Evolutionary conservation across 2,797 vertebrate species (phyloP).

Genomic region (Zenarchopterus dispar): DNA sequence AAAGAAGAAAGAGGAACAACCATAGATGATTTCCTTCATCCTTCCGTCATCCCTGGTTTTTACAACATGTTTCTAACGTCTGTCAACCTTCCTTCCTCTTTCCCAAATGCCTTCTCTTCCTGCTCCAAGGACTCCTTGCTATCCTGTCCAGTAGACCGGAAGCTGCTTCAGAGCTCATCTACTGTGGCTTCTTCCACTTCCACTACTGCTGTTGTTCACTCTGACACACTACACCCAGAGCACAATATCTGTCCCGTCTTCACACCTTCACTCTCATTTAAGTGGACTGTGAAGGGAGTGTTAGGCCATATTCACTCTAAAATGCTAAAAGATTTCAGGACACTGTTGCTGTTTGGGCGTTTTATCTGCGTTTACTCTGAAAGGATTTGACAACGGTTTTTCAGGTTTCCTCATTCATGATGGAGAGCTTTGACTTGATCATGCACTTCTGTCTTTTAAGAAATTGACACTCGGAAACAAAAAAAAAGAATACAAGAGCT

Average conservation of each 20-base stretch:
- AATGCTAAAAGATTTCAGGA: slow-evolving; percentile 17
- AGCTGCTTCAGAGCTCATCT: slow-evolving; percentile 39
- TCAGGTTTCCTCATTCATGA: background rate
- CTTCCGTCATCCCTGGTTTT: slow-evolving; percentile 23
- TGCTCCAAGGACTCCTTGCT: slow-evolving; percentile 35
- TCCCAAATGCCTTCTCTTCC: slow-evolving; percentile 25
- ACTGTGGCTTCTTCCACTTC: slow-evolving; percentile 39
- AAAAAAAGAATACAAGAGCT: background rate
- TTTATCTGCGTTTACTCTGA: slow-evolving; percentile 15
- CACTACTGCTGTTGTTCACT: slow-evolving; percentile 34
- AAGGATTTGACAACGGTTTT: slow-evolving; percentile 13
- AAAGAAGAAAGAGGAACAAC: slow-evolving; percentile 93
- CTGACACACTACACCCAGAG: slow-evolving; percentile 26
- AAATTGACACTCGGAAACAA: background rate
- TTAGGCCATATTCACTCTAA: slow-evolving; percentile 39
- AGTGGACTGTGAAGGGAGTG: slow-evolving; percentile 44
- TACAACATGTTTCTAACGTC: slow-evolving; percentile 16
- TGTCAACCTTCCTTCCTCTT: slow-evolving; percentile 15
- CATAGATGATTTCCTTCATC: slow-evolving; percentile 56
- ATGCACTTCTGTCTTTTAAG: background rate
- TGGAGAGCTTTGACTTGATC: background rate
- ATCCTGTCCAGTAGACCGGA: slow-evolving; percentile 53
- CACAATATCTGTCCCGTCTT: slow-evolving; percentile 25
- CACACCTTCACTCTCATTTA: slow-evolving; percentile 30
- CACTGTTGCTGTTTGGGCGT: slow-evolving; percentile 5